A percentile compares a stretch with the other conserved stretches of the same genome.
Evolutionary conservation across 2,888 invertebrate genomes (phyloP).

Genomic region (Lithodes maja): DNA sequence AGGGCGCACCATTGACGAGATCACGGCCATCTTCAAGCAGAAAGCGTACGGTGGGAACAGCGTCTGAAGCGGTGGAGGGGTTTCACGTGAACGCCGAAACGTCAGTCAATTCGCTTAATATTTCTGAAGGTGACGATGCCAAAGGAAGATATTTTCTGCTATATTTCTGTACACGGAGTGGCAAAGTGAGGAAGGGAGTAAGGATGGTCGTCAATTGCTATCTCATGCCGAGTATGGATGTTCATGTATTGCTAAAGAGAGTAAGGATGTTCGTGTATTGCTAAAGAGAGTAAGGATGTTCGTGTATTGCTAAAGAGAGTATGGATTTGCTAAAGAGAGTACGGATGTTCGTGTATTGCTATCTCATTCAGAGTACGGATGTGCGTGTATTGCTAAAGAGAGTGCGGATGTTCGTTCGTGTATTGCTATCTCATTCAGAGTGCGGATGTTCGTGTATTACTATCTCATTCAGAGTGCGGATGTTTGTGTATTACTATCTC

Average conservation of each 20-base stretch:
- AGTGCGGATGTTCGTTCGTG: not conserved
- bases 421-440: not conserved
- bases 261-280: too few species aligned
- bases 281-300: too few species aligned
- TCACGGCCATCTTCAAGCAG: slow-evolving; percentile 87
- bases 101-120: not conserved
- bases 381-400: not conserved
- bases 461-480: not conserved
- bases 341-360: too few species aligned
- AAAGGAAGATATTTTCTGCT: not conserved
- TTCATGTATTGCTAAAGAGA: not conserved
- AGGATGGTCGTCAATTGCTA: not conserved
- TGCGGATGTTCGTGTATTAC: not conserved
- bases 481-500: slow-evolving; percentile 1
- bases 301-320: too few species aligned
- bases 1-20: slow-evolving; percentile 89
- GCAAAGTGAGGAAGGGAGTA: not conserved
- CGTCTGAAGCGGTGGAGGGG: slow-evolving; percentile 34
- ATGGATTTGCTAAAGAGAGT: too few species aligned
- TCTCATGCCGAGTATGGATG: slow-evolving; percentile 9
- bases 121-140: not conserved
- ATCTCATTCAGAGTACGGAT: too few species aligned
- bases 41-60: slow-evolving; percentile 66
- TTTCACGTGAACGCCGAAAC: too few species aligned
- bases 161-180: not conserved